These are phyloP conservation scores for Caretta caretta DNA, from an alignment of 2,113 vertebrate genomes.

Conservation along the genomic window DNA sequence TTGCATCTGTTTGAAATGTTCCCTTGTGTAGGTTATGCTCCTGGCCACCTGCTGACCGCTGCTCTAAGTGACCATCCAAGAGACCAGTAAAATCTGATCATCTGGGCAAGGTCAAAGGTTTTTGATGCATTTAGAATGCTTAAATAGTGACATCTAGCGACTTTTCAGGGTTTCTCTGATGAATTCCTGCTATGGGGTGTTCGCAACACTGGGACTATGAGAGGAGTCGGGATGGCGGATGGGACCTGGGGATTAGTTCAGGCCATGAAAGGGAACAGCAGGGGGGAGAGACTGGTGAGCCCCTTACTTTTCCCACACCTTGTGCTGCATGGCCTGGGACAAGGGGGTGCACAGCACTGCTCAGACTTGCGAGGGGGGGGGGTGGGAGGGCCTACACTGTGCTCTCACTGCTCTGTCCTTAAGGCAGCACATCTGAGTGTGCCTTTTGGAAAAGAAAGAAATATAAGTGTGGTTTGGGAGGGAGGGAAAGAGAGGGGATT, in stretches of 20 bases:
- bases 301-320: background rate
- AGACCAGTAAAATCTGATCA: no score
- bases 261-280: background rate
- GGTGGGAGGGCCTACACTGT: background rate
- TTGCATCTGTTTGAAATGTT: no score
- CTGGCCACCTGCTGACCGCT: no score
- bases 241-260: background rate
- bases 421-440: background rate
- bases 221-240: background rate
- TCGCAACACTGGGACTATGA: no score
- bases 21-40: no score
- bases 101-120: no score
- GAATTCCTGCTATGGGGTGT: no score
- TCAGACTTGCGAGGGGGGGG: background rate
- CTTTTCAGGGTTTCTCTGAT: no score
- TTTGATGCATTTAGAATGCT: no score
- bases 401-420: background rate
- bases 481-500: background rate
- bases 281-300: background rate
- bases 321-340: background rate
- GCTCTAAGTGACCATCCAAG: no score
- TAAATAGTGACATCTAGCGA: no score
- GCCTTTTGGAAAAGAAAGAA: background rate
- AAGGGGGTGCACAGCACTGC: background rate
- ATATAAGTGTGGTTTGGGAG: background rate